These are phyloP conservation scores for Zonitis immaculata DNA, from an alignment of 2,888 invertebrate genomes.

Conservation along the genomic window DNA sequence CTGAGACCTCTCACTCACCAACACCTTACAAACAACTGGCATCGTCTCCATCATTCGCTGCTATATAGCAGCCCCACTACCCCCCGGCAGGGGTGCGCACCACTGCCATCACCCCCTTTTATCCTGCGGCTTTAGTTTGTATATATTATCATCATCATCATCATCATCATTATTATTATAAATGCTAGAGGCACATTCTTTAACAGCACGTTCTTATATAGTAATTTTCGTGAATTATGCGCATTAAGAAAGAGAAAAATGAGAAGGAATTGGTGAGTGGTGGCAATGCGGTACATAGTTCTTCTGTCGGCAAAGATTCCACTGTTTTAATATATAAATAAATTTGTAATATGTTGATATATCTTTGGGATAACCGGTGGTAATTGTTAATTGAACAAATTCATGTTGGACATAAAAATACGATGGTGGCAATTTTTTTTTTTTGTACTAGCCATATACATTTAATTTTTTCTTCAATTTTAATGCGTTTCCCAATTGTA, in stretches of 20 bases:
- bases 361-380: slow-evolving; percentile 25
- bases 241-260: slow-evolving; percentile 21
- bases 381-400: slow-evolving; percentile 21
- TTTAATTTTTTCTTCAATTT: background rate
- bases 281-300: slow-evolving; percentile 27
- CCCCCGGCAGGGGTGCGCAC: slow-evolving; percentile 35
- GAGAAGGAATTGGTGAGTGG: background rate
- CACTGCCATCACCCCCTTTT: slow-evolving; percentile 18
- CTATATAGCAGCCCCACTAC: slow-evolving; percentile 40
- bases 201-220: slow-evolving; percentile 12
- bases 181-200: slow-evolving; percentile 7
- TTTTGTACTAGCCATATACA: slow-evolving; percentile 9
- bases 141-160: too few relatives aligned
- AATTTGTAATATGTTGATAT: slow-evolving; percentile 29
- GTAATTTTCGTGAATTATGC: slow-evolving; percentile 29
- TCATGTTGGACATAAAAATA: slow-evolving; percentile 1
- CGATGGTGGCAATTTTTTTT: background rate
- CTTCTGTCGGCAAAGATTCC: slow-evolving; percentile 33
- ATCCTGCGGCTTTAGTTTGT: background rate
- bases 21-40: slow-evolving; percentile 34
- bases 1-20: slow-evolving; percentile 30
- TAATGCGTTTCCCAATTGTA: background rate
- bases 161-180: background rate
- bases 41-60: slow-evolving; percentile 31
- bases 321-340: slow-evolving; percentile 29